Base-by-base conservation (phyloP, 2,113 vertebrate species). In the Podilymbus podiceps region DNA sequence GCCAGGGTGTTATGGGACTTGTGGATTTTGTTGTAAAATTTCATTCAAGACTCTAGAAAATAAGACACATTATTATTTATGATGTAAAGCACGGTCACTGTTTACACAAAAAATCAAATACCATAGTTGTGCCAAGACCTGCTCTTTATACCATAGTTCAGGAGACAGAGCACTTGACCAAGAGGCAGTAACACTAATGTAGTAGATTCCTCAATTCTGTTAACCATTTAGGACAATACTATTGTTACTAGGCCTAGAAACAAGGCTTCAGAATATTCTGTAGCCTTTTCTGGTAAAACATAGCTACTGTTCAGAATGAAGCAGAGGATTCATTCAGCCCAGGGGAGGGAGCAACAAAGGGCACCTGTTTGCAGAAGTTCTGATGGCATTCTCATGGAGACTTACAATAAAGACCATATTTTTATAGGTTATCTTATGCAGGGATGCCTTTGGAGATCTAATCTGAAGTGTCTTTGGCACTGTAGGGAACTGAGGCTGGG, bases 351-450 rank as follows among this genome's bases (percentile, higher is more conserved):
- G 22, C 16, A 67, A 46, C 22, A 46, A 46, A 49, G 15, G 33
- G 11, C 27, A 5, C 0, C 0, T n/a, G 16, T 71, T 67, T 5
- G 1, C 22, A 47, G 38, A 87, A 78, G 28, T 79, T 33, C 23
- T 76, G 62, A 47, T 74, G 21, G 12, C 28, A 33, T 59, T 67
- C 8, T 78, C 5, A 24, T 23, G 33, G 22, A 46, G 9, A n/a
- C 5, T 16, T 44, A 16, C 12, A 71, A 21, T 30, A 62, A 94
- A 62, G 14, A 15, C 50, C 47, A 24, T 35, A 24, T 47, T 90
- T 88, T 73, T 66, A 8, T 67, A 62, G 50, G 6, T 52, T 78
- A 58, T 35, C 13, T 15, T 59, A 3, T 30, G 47, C 64, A 17
- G 18, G 9, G 23, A 76, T 85, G 22, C 14, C 25, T 79, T 79